Evolutionary conservation across 1,140 invertebrate genomes (phyloP).

Genomic region (Platyscapa corneri): DNA sequence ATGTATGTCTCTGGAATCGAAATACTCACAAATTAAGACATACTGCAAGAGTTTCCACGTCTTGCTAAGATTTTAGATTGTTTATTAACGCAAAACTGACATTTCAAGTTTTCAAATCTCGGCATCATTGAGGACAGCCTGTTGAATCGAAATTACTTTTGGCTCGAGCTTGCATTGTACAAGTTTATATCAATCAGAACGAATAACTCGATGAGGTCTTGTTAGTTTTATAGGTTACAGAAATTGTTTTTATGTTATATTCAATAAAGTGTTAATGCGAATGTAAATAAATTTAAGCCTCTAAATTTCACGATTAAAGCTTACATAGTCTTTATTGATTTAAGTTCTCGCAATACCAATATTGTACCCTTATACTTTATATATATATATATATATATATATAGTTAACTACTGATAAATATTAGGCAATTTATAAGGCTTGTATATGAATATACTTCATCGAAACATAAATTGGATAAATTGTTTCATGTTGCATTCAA

Average conservation of each 20-base stretch:
- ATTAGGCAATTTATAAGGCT: too few relatives aligned
- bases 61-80: conserved; percentile 16
- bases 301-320: not conserved
- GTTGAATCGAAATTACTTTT: conserved; percentile 31
- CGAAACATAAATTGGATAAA: not conserved
- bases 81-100: conserved; percentile 34
- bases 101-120: conserved; percentile 17
- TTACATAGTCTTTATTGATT: not conserved
- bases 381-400: too few relatives aligned
- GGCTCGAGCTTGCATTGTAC: not conserved
- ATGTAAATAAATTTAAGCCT: not conserved
- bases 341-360: not conserved
- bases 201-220: conserved; percentile 35
- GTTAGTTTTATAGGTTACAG: conserved; percentile 26
- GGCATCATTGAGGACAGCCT: not conserved
- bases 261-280: not conserved
- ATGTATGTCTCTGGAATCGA: not conserved
- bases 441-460: not conserved
- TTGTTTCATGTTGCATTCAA: not conserved
- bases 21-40: conserved; percentile 12
- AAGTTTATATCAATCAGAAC: not conserved
- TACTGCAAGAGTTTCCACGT: conserved; percentile 22
- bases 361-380: too few relatives aligned
- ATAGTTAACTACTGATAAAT: not conserved
- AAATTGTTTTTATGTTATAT: conserved; percentile 15